These are phyloP conservation scores for Hypsopygia costalis DNA, from an alignment of 2,888 invertebrate species.

Conservation along the genomic window DNA sequence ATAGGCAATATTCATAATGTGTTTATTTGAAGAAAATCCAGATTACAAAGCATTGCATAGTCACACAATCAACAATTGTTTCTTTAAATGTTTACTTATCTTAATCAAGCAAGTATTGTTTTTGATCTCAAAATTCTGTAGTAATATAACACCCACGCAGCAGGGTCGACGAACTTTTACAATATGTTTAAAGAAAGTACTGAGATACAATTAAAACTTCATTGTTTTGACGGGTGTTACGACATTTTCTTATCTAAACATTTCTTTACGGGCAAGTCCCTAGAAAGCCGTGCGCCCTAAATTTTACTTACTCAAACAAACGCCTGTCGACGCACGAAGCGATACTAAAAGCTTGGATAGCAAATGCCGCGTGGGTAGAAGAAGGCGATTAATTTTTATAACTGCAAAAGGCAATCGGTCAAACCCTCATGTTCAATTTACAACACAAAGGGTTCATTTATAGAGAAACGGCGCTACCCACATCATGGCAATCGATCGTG, in stretches of 20 bases:
- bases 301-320: conserved; percentile 45
- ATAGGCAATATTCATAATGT: no score
- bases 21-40: no score
- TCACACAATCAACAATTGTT: no score
- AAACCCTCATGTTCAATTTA: conserved; percentile 69
- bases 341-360: conserved; percentile 17
- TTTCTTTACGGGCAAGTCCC: conserved; percentile 38
- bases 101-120: conserved; percentile 26
- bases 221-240: conserved; percentile 66
- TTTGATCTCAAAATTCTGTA: conserved; percentile 30
- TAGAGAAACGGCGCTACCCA: conserved; percentile 57
- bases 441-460: conserved; percentile 71
- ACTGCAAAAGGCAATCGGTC: conserved; percentile 67
- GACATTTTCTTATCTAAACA: conserved; percentile 64
- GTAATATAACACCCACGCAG: conserved; percentile 41
- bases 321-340: conserved; percentile 14
- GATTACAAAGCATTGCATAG: no score
- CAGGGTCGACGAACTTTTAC: conserved; percentile 53
- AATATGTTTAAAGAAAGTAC: conserved; percentile 45
- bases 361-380: conserved; percentile 23
- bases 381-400: conserved; percentile 44
- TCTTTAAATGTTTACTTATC: neutral
- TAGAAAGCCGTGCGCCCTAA: conserved; percentile 43
- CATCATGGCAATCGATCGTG: conserved; percentile 63
- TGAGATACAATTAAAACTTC: conserved; percentile 62